Base-by-base conservation (phyloP, 1,140 invertebrate species). In the Neodiprion fabricii region DNA sequence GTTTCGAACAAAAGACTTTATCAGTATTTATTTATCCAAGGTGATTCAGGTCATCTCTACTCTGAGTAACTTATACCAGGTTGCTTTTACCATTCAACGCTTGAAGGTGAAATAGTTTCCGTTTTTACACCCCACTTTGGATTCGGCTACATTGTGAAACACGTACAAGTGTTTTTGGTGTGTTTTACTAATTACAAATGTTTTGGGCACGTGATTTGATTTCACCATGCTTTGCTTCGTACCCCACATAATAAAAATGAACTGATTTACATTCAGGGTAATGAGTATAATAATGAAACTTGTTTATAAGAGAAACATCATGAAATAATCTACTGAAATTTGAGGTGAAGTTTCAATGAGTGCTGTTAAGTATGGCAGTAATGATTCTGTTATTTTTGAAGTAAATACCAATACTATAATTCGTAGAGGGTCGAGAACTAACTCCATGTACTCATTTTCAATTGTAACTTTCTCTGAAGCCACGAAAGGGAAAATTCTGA, bases 161-260 rank as follows among this genome's bases (percentile, higher is more conserved):
- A 71, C 72, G 49, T 61, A 75, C 71, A 11, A 75, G 21, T 67
- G 72, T 77, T 77, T 77, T 77, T 7, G 74, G 65, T 8, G 68
- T 68, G 61, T 77, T 75, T 72, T 71, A 66, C n/a, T 75, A 77
- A 67, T 77, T 77, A 61, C 75, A 48, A 0, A 75, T 47, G 40
- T 73, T 75, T 47, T 75, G 73, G 40, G 76, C 74, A 48, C 72
- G 50, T 68, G 67, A 49, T 68, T 72, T 77, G 3, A 73, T 1
- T 74, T 71, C 65, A 40, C 48, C 65, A 72, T 75, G 76, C 67
- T 75, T 77, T 40, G 9, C 70, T 66, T 75, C 76, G 68, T 61
- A 77, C 61, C 76, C 28, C 72, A 75, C 71, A 49, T 74, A 77
- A 49, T 48, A 65, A 23, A 71, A 73, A n/a, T 71, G 14, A 49